phyloP scores from a whole-genome alignment of 2,113 vertebrate species.

The Etheostoma spectabile region DNA sequence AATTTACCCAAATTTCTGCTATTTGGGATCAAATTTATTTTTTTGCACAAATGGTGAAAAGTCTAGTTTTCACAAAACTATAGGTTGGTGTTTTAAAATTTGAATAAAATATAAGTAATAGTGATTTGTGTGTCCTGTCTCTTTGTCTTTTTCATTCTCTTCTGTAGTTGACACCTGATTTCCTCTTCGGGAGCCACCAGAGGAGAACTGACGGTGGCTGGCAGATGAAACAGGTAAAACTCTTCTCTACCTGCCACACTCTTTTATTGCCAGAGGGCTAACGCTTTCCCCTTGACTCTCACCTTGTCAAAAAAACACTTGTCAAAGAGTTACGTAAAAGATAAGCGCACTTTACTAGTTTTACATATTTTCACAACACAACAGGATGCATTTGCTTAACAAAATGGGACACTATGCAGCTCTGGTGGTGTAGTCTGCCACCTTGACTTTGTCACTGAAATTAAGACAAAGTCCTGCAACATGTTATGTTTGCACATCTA shows the following conservation, averaged over 20 bases:
- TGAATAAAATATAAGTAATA: not conserved
- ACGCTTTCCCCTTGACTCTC: constrained; percentile 43
- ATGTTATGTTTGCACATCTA: not conserved
- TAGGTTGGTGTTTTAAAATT: not conserved
- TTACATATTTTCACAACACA: constrained; percentile 23
- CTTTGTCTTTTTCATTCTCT: constrained; percentile 1
- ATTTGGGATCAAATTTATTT: not conserved
- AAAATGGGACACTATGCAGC: constrained; percentile 3
- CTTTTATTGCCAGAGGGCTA: constrained; percentile 19
- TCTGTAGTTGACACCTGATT: constrained; percentile 77
- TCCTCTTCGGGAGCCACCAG: constrained; percentile 72
- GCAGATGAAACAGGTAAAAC: constrained; percentile 79
- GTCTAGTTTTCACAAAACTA: constrained; percentile 2
- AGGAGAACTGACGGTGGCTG: constrained; percentile 67
- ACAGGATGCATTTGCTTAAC: constrained; percentile 10
- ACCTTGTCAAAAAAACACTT: not conserved
- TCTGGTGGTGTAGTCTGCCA: constrained; percentile 4
- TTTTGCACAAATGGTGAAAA: not conserved
- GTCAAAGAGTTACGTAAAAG: constrained; percentile 11
- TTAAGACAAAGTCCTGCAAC: not conserved
- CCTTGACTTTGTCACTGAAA: constrained; percentile 4
- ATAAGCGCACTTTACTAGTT: constrained; percentile 3
- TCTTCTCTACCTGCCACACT: constrained; percentile 25
- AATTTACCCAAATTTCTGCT: not conserved
- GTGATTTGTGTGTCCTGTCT: constrained; percentile 20